These are phyloP conservation scores for Miltochrista miniata DNA, from an alignment of 2,888 invertebrate species.

Conservation along the genomic window DNA sequence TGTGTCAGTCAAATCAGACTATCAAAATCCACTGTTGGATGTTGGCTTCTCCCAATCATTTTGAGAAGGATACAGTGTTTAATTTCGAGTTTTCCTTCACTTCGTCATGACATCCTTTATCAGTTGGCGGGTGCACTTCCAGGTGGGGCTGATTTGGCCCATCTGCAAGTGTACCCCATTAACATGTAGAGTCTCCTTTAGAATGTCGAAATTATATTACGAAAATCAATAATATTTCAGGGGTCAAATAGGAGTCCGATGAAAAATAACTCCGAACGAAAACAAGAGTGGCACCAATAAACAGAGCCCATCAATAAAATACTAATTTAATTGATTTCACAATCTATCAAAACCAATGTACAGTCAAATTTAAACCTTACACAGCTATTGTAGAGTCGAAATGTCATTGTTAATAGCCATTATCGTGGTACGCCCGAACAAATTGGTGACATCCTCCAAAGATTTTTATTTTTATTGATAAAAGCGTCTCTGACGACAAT, in stretches of 20 bases:
- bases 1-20: too few relatives aligned
- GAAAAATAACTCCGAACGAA: conserved; percentile 35
- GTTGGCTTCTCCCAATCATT: too few relatives aligned
- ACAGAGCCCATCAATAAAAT: conserved; percentile 51
- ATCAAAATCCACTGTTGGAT: too few relatives aligned
- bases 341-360: conserved; percentile 44
- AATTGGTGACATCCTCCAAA: conserved; percentile 77
- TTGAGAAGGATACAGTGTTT: too few relatives aligned
- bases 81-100: too few relatives aligned
- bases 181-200: too few relatives aligned
- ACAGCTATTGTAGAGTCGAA: conserved; percentile 20
- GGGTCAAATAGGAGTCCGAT: conserved; percentile 14
- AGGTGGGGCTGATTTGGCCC: too few relatives aligned
- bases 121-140: too few relatives aligned
- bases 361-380: conserved; percentile 19
- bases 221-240: background rate
- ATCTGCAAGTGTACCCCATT: too few relatives aligned
- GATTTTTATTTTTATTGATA: conserved; percentile 81
- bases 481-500: conserved; percentile 72
- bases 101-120: too few relatives aligned
- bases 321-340: conserved; percentile 69
- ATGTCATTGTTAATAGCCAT: conserved; percentile 20
- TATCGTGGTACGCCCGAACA: conserved; percentile 51
- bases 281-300: conserved; percentile 44
- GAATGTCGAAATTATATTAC: background rate